These are phyloP conservation scores for Drosophila erecta DNA, from an alignment of 1,140 invertebrate genomes.

Conservation along the genomic window DNA sequence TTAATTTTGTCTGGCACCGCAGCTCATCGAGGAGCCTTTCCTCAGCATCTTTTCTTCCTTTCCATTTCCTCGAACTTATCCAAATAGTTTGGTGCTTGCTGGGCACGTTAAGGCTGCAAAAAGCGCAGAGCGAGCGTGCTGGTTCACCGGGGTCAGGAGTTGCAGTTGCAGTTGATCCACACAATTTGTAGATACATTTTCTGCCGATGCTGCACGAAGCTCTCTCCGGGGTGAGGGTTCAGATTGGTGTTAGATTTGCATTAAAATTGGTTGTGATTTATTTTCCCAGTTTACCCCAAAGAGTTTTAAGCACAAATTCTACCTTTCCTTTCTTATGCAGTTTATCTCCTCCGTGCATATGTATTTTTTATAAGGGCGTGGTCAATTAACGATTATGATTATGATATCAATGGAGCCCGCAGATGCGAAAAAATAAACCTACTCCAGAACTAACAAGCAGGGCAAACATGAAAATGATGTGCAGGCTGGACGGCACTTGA, in stretches of 20 bases:
- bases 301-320: conserved; percentile 29
- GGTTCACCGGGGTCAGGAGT: conserved; percentile 70
- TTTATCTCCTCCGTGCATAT: conserved; percentile 21
- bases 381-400: conserved; percentile 79
- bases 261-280: conserved; percentile 61
- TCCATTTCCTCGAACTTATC: conserved; percentile 18
- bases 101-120: conserved; percentile 71
- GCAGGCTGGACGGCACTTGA: not conserved
- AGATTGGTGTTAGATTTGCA: conserved; percentile 56
- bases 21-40: conserved; percentile 18
- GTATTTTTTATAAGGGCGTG: conserved; percentile 68
- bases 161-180: conserved; percentile 46
- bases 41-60: conserved; percentile 8
- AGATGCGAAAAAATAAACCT: conserved; percentile 21
- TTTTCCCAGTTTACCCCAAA: conserved; percentile 16
- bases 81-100: conserved; percentile 60
- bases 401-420: conserved; percentile 62
- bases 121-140: conserved; percentile 69
- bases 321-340: conserved; percentile 32
- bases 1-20: conserved; percentile 70
- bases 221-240: conserved; percentile 26
- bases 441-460: conserved; percentile 48
- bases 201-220: conserved; percentile 56
- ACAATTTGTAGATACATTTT: conserved; percentile 78
- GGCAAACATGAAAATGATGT: conserved; percentile 48